These are phyloP conservation scores for Phocoena phocoena DNA, from an alignment of 2,113 vertebrate species.

Conservation along the genomic window DNA sequence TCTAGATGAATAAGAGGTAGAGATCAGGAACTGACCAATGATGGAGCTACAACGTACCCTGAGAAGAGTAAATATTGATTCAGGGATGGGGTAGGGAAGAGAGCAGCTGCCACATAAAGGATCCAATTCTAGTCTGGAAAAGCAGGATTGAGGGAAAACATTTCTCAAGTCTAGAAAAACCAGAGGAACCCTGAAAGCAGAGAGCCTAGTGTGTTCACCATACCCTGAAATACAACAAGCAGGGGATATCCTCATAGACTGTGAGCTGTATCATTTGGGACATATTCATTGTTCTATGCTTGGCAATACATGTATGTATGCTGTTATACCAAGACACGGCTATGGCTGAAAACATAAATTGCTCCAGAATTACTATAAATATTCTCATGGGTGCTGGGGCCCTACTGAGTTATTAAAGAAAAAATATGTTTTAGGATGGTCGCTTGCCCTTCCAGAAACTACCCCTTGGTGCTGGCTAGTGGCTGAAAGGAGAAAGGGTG, in stretches of 20 bases:
- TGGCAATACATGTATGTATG: background rate
- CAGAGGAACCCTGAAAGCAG: background rate
- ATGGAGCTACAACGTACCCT: background rate
- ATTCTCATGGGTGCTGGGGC: conserved; percentile 26
- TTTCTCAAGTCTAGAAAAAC: background rate
- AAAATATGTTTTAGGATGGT: background rate
- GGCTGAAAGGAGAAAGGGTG: background rate
- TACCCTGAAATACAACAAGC: background rate
- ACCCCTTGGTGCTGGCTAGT: background rate
- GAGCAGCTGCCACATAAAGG: background rate
- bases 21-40: background rate
- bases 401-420: conserved; percentile 12
- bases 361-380: conserved; percentile 52
- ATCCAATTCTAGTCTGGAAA: background rate
- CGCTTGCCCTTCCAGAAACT: background rate
- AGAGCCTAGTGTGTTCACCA: background rate
- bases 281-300: conserved; percentile 14
- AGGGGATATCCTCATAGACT: background rate
- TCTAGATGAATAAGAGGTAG: background rate
- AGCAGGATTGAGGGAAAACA: background rate
- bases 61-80: background rate
- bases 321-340: background rate
- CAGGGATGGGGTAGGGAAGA: background rate
- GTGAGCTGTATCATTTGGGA: background rate
- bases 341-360: conserved; percentile 25